These are phyloP conservation scores for Gymnocypris eckloni DNA, from an alignment of 2,797 vertebrate species.

Conservation along the genomic window DNA sequence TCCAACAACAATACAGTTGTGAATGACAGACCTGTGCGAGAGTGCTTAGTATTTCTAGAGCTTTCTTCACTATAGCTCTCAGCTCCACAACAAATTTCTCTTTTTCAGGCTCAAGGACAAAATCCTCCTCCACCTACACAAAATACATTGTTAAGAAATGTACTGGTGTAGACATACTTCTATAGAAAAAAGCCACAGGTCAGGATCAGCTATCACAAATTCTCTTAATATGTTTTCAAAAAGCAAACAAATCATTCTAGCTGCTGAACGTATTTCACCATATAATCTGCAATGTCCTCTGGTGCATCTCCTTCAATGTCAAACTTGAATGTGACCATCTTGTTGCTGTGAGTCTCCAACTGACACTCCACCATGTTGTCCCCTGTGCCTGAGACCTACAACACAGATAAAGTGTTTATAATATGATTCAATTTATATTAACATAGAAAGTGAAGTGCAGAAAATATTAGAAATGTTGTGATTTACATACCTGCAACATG, in stretches of 20 bases:
- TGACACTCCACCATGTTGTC: slow-evolving; percentile 97
- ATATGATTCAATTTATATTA: not conserved
- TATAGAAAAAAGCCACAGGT: not conserved
- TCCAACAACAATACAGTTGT: not conserved
- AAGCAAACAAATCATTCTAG: not conserved
- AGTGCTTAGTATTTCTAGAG: slow-evolving; percentile 85
- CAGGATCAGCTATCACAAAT: not conserved
- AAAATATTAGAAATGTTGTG: not conserved
- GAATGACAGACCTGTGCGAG: slow-evolving; percentile 73
- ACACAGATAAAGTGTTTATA: not conserved
- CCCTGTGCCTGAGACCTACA: slow-evolving; percentile 87
- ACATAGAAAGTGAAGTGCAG: not conserved
- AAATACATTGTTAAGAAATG: slow-evolving; percentile 19
- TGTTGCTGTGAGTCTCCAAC: slow-evolving; percentile 93
- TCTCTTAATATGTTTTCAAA: not conserved
- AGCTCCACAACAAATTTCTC: slow-evolving; percentile 91
- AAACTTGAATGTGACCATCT: slow-evolving; percentile 98
- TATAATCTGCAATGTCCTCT: slow-evolving; percentile 93
- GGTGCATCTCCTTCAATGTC: slow-evolving; percentile 93
- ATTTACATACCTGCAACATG: slow-evolving; percentile 85
- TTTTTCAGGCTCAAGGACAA: slow-evolving; percentile 89
- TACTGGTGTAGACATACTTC: not conserved
- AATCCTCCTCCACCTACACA: slow-evolving; percentile 90
- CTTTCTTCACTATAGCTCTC: slow-evolving; percentile 82
- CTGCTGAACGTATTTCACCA: slow-evolving; percentile 76